Base-by-base conservation (phyloP, 1,140 invertebrate species). In the Scaptomyza montana region DNA sequence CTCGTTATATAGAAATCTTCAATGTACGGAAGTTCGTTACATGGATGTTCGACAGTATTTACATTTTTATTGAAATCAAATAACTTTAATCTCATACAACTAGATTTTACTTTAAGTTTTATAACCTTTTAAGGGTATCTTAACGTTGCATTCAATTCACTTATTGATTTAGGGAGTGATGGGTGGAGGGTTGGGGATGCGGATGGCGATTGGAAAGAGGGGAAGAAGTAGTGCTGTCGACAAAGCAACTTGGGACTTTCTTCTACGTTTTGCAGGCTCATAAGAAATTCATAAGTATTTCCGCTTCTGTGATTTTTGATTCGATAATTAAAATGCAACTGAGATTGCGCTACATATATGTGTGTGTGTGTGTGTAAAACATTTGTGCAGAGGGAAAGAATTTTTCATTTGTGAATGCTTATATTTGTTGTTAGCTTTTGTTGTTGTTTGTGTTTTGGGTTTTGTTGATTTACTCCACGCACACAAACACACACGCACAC, bases 201-300 rank as follows among this genome's bases (percentile, higher is more conserved):
- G 33, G 30, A 5, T 33, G 30, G 30, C 3, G 30, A 6, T 33
- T 33, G 30, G 16, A 16, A 16, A 16, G 16, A 16, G 30, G 30
- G 30, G 30, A 6, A 6, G 30, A 36, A 36, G 33, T 7, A 9
- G 33, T 9, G 46, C 47, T 46, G 59, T 55, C 69, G 67, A 36
- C 56, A 56, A 43, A n/a, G 41, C 49, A 47, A 36, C 33, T 59
- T 64, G 76, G 65, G 60, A 68, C 59, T 65, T 78, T 62, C 79
- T 82, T 80, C 8, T 36, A 2, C 70, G 47, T 56, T 66, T 77
- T 65, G 54, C 49, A 70, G 57, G 63, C 71, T 80, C 81, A 86
- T 86, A 87, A 86, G 81, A 86, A 86, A 86, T 86, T 86, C 81
- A 86, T 86, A 86, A 86, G 81, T 86, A 87, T 87, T 86, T 86